Evolutionary conservation across 2,888 invertebrate genomes (phyloP), one percentile per base, ranked within the genome.

Genomic region (Drosophila pseudotalamancana): DNA sequence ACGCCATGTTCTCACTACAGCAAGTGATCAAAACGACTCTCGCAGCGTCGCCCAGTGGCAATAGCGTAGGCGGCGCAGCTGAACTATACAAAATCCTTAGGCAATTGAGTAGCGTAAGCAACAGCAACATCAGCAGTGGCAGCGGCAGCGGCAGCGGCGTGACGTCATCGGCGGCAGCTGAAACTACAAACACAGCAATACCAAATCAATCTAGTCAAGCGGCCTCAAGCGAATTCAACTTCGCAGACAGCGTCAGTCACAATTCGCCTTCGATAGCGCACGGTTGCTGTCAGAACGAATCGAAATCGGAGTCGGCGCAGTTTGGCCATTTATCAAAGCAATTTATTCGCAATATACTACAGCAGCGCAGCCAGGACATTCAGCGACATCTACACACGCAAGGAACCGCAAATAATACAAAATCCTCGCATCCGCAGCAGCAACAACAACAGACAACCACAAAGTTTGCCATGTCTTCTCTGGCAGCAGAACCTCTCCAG

Each of bases 401-500:
- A 42, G 19, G 46, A 27, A 72, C 59, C 39, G 65, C 40, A 19
- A 62, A 57, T 16, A 60, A 45, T 31, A 59, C 61, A 27, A 75
- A 72, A 37, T 72, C 72, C 8, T 51, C 76, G 51, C 69, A 66
- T 42, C 63, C 63, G 1, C 61, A 70, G 8, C 72, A 88, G 35
- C 57, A 59, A n/a, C 77, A 80, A 60, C 90, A 86, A 51, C 88
- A 87, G 54, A 88, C 87, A 68, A 86, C 81, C 51, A 87, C 67
- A 16, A 83, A 87, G 62, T 85, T 88, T 40, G 84, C 89, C 57
- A 89, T 89, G 89, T 89, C 89, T 40, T 90, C 90, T 16, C 57
- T 89, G 71, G 89, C 89, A 50, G 89, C 90, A 9, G 89, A 88
- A 62, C 89, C 89, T 1, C 65, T 88, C 25, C 74, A 83, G 49